Evolutionary conservation across 2,888 invertebrate species (phyloP), one percentile per base, ranked within the genome.

Genomic region (Dioctria linearis): DNA sequence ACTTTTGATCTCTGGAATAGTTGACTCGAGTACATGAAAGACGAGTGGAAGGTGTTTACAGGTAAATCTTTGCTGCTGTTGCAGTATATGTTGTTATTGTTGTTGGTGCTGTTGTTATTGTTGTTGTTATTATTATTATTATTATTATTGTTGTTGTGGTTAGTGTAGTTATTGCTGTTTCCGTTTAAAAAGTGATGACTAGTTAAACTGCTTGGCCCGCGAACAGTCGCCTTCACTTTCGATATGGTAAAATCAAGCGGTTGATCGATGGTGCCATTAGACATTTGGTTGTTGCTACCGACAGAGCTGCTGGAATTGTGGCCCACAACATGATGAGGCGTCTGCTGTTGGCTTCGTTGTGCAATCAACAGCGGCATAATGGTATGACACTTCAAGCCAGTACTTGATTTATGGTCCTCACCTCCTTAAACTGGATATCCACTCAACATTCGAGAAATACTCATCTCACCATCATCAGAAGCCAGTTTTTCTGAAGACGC

Each of bases 171-270:
- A n/a, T 40, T 71, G 42, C 43, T 59, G 40, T 6, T 79, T n/a
- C 80, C 79, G 78, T 80, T 80, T 13, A 65, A 37, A 54, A 78
- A 59, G 39, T 49, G 63, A 37, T 78, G 54, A 25, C 61, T 82
- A 25, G 71, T 42, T 9, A 43, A 54, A 46, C 37, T 78, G 40
- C 46, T 46, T 5, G 37, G 37, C 37, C 61, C 59, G 59, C 73
- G 67, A 49, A 80, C 76, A 5, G 43, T 80, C 13, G 83, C 54
- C 81, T 83, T 84, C 71, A 83, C 83, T 83, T 84, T 84, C 39
- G 84, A 84, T 83, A 84, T 83, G 46, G 84, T 84, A 83, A 84
- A 84, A 75, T 84, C 84, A 11, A 84, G 82, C 43, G 84, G 84
- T 78, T 84, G 82, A 65, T 84, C 83, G 61, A 57, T 61, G 11